Percentiles rank a stretch among this genome's conserved stretches.
These are phyloP conservation scores for Artibeus jamaicensis DNA, from an alignment of 2,797 vertebrate genomes.

Conservation along the genomic window DNA sequence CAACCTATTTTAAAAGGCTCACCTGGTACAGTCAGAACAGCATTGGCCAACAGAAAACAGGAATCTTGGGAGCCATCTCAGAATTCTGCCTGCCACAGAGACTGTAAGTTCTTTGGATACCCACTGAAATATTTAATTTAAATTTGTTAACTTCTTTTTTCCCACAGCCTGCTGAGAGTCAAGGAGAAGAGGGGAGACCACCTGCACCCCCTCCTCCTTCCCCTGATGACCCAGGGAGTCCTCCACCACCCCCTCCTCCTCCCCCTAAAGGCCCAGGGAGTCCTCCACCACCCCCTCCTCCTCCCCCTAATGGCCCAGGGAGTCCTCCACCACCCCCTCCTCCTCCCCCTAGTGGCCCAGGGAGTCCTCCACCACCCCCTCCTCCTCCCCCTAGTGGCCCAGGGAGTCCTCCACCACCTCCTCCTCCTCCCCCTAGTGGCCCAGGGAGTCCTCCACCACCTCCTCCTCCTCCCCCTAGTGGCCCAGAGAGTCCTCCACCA, in stretches of 20 bases:
- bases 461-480: background rate
- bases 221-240: background rate
- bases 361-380: background rate
- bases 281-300: too few species aligned
- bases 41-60: background rate
- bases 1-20: background rate
- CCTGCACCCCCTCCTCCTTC: background rate
- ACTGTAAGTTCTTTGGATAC: background rate
- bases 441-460: too few species aligned
- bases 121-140: background rate
- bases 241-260: background rate
- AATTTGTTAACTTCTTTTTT: background rate
- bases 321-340: too few species aligned
- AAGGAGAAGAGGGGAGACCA: background rate
- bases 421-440: background rate
- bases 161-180: conserved; percentile 42
- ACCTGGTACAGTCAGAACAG: background rate
- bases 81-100: background rate
- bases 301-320: too few species aligned
- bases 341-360: too few species aligned
- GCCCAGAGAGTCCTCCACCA: too few species aligned
- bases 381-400: background rate
- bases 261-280: background rate
- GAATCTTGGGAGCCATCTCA: background rate
- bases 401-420: background rate